phyloP scores from a whole-genome alignment of 92 coral and sea anemone species.

The Phenganax marumi region DNA sequence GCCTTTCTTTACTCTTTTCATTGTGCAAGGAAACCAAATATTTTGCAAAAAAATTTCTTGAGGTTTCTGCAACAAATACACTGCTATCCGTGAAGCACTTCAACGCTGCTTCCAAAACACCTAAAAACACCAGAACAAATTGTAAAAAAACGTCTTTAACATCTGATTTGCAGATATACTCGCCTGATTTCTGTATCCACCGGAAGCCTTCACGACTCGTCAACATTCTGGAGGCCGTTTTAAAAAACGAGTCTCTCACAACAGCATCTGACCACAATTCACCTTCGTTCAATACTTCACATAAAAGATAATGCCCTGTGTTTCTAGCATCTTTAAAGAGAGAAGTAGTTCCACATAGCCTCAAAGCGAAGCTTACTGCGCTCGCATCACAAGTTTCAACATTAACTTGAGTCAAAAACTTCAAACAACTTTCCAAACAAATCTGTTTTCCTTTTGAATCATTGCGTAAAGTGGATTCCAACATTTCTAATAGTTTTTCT shows the following conservation, averaged over 20 bases:
- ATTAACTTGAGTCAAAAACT: slow-evolving; percentile 61
- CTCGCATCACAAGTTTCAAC: slow-evolving; percentile 14
- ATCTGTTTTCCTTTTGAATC: slow-evolving; percentile 37
- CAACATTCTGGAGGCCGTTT: slow-evolving; percentile 55
- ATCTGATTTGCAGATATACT: not conserved
- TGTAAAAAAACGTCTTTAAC: not conserved
- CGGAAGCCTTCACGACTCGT: slow-evolving; percentile 55
- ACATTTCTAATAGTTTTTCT: slow-evolving; percentile 73
- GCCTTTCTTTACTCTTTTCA: not conserved
- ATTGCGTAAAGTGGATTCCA: slow-evolving; percentile 50
- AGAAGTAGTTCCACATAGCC: slow-evolving; percentile 69
- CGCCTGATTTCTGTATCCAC: slow-evolving; percentile 58
- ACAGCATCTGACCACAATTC: slow-evolving; percentile 71
- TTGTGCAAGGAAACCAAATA: slow-evolving; percentile 47
- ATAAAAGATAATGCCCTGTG: slow-evolving; percentile 30
- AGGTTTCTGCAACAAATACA: slow-evolving; percentile 79
- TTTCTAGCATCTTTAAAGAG: slow-evolving; percentile 34
- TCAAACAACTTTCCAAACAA: slow-evolving; percentile 26
- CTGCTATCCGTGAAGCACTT: slow-evolving; percentile 69
- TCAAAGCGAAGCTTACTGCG: slow-evolving; percentile 65
- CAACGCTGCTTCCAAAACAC: slow-evolving; percentile 56
- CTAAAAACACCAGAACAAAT: slow-evolving; percentile 38
- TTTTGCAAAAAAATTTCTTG: slow-evolving; percentile 74
- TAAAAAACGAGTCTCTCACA: slow-evolving; percentile 75
- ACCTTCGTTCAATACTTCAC: slow-evolving; percentile 32